These are phyloP conservation scores for Hipposideros armiger DNA, from an alignment of 2,113 vertebrate genomes.

Conservation along the genomic window DNA sequence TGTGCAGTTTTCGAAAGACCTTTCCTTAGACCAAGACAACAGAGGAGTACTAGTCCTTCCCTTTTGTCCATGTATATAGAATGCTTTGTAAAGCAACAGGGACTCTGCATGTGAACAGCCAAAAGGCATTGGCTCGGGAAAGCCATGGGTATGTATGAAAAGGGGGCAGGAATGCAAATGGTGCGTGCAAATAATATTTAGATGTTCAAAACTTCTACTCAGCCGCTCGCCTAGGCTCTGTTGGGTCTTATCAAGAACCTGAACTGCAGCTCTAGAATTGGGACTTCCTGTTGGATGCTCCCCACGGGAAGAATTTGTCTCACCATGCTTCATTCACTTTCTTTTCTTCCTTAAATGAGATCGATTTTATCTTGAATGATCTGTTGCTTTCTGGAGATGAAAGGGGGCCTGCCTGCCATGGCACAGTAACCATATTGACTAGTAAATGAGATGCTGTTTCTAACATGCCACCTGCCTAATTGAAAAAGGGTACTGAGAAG, in stretches of 20 bases:
- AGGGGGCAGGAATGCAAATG: neutral
- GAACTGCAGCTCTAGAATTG: neutral
- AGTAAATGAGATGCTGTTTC: neutral
- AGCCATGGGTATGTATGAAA: neutral
- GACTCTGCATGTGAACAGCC: neutral
- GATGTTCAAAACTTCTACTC: neutral
- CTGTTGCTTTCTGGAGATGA: neutral
- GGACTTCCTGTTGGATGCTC: neutral
- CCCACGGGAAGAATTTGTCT: neutral
- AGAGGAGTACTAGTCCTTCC: neutral
- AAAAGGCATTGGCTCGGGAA: neutral
- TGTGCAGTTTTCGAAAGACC: neutral
- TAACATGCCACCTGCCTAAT: neutral
- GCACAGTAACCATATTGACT: neutral
- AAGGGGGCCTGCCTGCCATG: neutral
- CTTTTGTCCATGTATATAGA: neutral
- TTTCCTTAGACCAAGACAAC: neutral
- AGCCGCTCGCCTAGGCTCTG: neutral
- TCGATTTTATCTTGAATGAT: neutral
- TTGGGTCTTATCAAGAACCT: neutral
- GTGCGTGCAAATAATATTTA: neutral
- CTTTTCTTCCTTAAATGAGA: neutral
- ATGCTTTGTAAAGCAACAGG: neutral
- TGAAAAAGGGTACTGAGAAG: neutral
- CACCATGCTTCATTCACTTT: conserved; percentile 4